Conservation (phyloP, 2,888 invertebrate genomes). For the Gnatocerus cornutus region DNA sequence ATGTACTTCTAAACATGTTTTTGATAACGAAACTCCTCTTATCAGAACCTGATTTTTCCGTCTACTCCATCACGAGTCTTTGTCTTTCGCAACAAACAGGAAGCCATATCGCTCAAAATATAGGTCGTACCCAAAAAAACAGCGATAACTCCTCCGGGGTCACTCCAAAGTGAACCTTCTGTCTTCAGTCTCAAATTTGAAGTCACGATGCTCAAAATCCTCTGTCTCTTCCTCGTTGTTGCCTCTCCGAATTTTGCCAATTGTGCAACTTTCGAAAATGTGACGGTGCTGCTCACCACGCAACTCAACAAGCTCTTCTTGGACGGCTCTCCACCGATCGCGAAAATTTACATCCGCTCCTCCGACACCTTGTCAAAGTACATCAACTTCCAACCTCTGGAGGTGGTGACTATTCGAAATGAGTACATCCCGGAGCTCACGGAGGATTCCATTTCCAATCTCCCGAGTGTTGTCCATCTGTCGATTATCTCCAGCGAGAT, state of each 20-base stretch:
- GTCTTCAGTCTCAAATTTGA: no score
- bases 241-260: not conserved
- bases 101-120: no score
- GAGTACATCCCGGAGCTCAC: not conserved
- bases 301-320: not conserved
- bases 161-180: no score
- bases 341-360: not conserved
- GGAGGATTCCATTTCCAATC: not conserved
- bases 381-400: not conserved
- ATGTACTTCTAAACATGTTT: no score
- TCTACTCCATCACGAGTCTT: no score
- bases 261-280: slow-evolving; percentile 14
- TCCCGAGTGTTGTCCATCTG: not conserved
- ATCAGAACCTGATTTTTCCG: no score
- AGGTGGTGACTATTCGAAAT: not conserved
- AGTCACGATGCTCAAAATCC: no score
- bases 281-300: slow-evolving; percentile 1
- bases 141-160: no score
- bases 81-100: no score
- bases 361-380: not conserved
- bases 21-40: no score
- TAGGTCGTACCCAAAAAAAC: no score
- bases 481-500: slow-evolving; percentile 22
- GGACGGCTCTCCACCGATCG: not conserved
- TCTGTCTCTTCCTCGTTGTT: no score